These are phyloP conservation scores for Colossoma macropomum DNA, from an alignment of 2,113 vertebrate genomes.

Conservation along the genomic window DNA sequence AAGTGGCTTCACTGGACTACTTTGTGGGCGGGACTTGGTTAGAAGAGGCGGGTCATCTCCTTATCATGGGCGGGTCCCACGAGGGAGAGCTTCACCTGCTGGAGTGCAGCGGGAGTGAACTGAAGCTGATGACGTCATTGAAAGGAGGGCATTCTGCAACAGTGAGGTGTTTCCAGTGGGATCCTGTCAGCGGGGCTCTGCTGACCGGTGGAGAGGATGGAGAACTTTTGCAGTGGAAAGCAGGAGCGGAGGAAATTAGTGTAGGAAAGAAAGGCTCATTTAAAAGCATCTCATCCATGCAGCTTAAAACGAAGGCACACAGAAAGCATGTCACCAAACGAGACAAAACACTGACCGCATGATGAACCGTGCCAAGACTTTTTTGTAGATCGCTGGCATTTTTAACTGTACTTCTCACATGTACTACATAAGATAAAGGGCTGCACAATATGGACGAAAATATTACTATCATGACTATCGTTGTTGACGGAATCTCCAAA, in stretches of 20 bases:
- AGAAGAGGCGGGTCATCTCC: constrained; percentile 76
- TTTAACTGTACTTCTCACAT: neutral
- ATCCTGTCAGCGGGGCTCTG: constrained; percentile 72
- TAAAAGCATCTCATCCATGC: constrained; percentile 84
- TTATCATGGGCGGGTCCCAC: constrained; percentile 83
- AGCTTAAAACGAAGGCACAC: constrained; percentile 83
- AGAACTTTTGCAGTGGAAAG: constrained; percentile 90
- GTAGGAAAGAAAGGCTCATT: constrained; percentile 72
- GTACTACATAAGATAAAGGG: neutral
- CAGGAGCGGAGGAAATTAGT: constrained; percentile 74
- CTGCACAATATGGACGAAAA: no score
- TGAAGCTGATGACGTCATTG: constrained; percentile 77
- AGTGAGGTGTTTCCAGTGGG: constrained; percentile 89
- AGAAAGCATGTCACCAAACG: constrained; percentile 72
- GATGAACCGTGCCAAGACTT: neutral
- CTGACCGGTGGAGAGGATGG: constrained; percentile 93
- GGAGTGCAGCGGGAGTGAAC: constrained; percentile 70
- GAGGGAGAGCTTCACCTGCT: constrained; percentile 83
- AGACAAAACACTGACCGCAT: constrained; percentile 59
- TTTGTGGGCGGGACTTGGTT: constrained; percentile 88
- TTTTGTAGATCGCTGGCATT: neutral
- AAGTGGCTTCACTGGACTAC: constrained; percentile 76
- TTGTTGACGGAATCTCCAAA: no score
- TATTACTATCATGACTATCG: no score
- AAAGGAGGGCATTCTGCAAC: constrained; percentile 80